These are phyloP conservation scores for Arnoldichthys spilopterus DNA, from an alignment of 2,797 vertebrate genomes.

Conservation along the genomic window DNA sequence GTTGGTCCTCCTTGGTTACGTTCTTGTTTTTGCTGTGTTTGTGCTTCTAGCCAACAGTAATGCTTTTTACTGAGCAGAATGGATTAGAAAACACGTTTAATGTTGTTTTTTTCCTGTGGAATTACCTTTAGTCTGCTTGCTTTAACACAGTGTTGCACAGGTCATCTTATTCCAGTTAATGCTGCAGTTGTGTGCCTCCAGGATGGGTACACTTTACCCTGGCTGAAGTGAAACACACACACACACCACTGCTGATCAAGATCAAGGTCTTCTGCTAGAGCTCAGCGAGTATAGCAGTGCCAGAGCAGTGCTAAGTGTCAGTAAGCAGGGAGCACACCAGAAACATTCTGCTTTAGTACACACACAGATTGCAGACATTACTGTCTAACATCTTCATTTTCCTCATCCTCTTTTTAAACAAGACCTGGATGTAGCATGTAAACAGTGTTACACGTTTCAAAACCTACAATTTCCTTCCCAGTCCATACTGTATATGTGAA, in stretches of 20 bases:
- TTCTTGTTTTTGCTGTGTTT: too few relatives aligned
- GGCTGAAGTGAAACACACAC: not conserved
- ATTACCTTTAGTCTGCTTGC: conserved; percentile 11
- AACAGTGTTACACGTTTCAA: too few relatives aligned
- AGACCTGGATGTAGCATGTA: too few relatives aligned
- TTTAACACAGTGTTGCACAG: not conserved
- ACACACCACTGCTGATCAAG: not conserved
- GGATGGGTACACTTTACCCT: not conserved
- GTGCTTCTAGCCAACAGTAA: too few relatives aligned
- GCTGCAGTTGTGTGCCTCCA: conserved; percentile 10
- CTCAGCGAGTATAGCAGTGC: not conserved
- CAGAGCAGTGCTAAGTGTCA: not conserved
- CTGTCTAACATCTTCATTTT: too few relatives aligned
- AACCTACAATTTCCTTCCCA: too few relatives aligned
- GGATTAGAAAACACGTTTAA: not conserved
- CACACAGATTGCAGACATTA: too few relatives aligned
- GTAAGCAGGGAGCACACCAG: not conserved
- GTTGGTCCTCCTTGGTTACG: too few relatives aligned
- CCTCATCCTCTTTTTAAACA: too few relatives aligned
- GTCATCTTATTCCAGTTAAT: not conserved
- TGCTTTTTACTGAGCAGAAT: not conserved
- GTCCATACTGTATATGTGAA: too few relatives aligned
- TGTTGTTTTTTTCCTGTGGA: not conserved
- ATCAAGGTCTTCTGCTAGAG: not conserved
- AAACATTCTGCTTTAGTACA: not conserved